Evolutionary conservation across 2,888 invertebrate genomes (phyloP).

Genomic region (Mesochorus sp.): DNA sequence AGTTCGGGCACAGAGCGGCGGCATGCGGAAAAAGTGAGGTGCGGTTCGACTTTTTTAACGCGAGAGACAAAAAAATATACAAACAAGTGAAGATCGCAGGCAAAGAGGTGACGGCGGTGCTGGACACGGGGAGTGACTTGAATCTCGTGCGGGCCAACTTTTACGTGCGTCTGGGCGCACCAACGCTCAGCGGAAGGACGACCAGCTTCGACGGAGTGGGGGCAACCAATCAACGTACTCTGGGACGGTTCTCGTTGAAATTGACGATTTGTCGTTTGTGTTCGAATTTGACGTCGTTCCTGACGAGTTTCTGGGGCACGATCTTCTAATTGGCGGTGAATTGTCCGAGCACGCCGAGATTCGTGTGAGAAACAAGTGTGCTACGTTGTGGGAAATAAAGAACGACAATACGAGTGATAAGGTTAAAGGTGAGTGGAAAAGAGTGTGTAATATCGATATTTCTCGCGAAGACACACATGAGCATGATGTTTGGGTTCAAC

Average conservation of each 20-base stretch:
- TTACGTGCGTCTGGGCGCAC: conserved; percentile 45
- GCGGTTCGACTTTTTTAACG: conserved; percentile 1
- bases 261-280: conserved; percentile 37
- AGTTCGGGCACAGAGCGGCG: neutral
- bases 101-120: conserved; percentile 29
- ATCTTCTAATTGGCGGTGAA: conserved; percentile 50
- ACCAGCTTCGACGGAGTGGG: conserved; percentile 44
- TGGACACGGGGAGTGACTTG: conserved; percentile 50
- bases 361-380: conserved; percentile 1
- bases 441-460: neutral
- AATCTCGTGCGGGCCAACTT: conserved; percentile 38
- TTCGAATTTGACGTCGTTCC: conserved; percentile 54
- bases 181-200: neutral
- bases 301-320: conserved; percentile 44
- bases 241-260: conserved; percentile 43
- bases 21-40: neutral
- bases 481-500: neutral
- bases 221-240: conserved; percentile 3
- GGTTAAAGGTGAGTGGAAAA: neutral
- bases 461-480: neutral
- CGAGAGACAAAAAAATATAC: conserved; percentile 51
- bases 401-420: neutral
- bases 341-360: conserved; percentile 47
- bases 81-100: conserved; percentile 41
- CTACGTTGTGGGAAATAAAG: neutral